These are phyloP conservation scores for Pseudomyrmex pallidus DNA, from an alignment of 1,140 invertebrate genomes.

Conservation along the genomic window DNA sequence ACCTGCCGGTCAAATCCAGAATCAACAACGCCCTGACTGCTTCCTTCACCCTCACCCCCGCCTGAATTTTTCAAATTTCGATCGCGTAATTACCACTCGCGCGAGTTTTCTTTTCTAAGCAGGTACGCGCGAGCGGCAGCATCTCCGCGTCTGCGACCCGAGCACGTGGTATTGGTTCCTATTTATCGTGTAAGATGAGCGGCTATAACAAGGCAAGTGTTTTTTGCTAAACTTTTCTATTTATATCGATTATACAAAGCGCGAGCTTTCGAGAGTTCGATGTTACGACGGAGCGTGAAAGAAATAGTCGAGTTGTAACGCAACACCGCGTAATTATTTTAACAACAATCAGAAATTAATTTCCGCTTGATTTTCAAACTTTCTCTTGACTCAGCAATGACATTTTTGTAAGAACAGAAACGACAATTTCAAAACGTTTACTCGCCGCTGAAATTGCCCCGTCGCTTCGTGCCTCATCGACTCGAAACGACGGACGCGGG, in stretches of 20 bases:
- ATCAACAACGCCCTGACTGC: constrained; percentile 92
- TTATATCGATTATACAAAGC: constrained; percentile 1
- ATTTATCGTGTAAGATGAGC: constrained; percentile 69
- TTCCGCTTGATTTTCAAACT: not conserved
- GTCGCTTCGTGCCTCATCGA: not conserved
- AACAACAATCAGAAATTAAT: too few species aligned
- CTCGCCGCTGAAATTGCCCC: not conserved
- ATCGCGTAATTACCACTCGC: not conserved
- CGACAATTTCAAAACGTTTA: not conserved
- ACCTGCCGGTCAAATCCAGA: constrained; percentile 94
- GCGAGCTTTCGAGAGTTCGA: not conserved
- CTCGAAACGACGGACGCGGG: constrained; percentile 8
- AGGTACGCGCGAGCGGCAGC: not conserved
- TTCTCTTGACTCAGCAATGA: not conserved
- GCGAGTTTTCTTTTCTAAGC: too few species aligned
- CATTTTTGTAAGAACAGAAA: not conserved
- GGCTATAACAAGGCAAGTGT: constrained; percentile 55
- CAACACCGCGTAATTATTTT: not conserved
- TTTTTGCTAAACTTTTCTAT: constrained; percentile 30
- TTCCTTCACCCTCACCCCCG: constrained; percentile 96
- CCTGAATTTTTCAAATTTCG: constrained; percentile 85
- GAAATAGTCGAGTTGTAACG: not conserved
- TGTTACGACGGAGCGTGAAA: not conserved
- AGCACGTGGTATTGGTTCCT: constrained; percentile 82
- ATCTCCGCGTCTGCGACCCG: constrained; percentile 70